Evolutionary conservation across 2,888 invertebrate genomes (phyloP).

Genomic region (Drosophila mayaguana): DNA sequence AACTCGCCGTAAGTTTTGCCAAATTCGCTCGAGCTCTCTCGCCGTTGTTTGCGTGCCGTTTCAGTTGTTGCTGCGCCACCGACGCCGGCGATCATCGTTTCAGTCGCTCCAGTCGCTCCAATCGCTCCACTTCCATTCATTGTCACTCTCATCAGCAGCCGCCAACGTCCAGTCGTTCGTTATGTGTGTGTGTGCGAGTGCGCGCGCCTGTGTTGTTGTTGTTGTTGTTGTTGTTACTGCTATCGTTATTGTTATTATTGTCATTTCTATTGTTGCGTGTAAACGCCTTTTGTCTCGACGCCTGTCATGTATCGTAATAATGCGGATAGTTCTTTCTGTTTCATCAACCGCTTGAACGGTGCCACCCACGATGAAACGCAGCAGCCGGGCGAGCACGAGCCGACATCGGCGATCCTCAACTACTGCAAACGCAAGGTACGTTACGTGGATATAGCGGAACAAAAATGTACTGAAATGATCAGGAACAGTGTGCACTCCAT

Average conservation of each 20-base stretch:
- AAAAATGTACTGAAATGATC: neutral
- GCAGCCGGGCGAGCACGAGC: slow-evolving; percentile 88
- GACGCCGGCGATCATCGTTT: slow-evolving; percentile 45
- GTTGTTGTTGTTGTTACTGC: slow-evolving; percentile 22
- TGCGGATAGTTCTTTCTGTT: slow-evolving; percentile 79
- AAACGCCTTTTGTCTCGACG: slow-evolving; percentile 50
- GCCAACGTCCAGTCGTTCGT: slow-evolving; percentile 21
- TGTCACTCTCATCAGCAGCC: slow-evolving; percentile 6
- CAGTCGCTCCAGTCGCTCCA: slow-evolving; percentile 6
- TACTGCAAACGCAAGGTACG: slow-evolving; percentile 92
- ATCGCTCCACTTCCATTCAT: slow-evolving; percentile 32
- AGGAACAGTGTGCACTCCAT: slow-evolving; percentile 1
- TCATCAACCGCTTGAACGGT: slow-evolving; percentile 71
- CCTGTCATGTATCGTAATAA: slow-evolving; percentile 70
- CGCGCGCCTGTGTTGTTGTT: slow-evolving; percentile 25
- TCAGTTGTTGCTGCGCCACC: slow-evolving; percentile 63
- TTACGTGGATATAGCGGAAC: neutral
- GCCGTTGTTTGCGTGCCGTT: slow-evolving; percentile 15
- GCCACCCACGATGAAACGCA: slow-evolving; percentile 89
- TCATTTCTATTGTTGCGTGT: slow-evolving; percentile 30
- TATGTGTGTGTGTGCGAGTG: slow-evolving; percentile 48
- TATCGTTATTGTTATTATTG: slow-evolving; percentile 22
- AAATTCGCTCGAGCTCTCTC: slow-evolving; percentile 5
- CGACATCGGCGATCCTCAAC: slow-evolving; percentile 91
- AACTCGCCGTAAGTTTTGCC: slow-evolving; percentile 58